Percentiles rank a stretch among this genome's conserved stretches.
Evolutionary conservation across 1,140 invertebrate genomes (phyloP).

Genomic region (Tyrophagus putrescentiae): DNA sequence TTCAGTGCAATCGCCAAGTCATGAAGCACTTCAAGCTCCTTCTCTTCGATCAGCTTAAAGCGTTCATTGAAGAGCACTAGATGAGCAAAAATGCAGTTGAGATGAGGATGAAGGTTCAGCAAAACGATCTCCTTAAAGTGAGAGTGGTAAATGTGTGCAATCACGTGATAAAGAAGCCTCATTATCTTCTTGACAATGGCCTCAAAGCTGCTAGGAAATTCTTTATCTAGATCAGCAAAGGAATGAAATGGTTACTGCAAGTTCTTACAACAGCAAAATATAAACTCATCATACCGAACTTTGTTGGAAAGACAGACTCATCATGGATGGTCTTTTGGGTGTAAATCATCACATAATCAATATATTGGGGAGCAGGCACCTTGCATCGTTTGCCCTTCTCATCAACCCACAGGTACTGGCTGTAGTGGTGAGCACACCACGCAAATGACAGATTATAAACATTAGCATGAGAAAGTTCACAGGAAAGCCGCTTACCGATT

Average conservation of each 20-base stretch:
- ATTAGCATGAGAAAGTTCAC: background rate
- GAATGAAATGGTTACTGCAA: conserved; percentile 24
- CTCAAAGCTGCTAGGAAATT: conserved; percentile 87
- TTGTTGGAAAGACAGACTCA: conserved; percentile 92
- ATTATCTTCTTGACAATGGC: conserved; percentile 87
- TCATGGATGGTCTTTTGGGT: conserved; percentile 93
- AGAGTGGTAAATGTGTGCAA: conserved; percentile 92
- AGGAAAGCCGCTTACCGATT: conserved; percentile 49
- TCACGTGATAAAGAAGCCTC: conserved; percentile 86
- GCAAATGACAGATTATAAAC: background rate
- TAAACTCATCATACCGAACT: conserved; percentile 61
- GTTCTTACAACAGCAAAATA: background rate
- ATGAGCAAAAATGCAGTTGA: conserved; percentile 91
- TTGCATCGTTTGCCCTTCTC: conserved; percentile 95
- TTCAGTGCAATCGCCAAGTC: conserved; percentile 39
- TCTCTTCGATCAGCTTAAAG: conserved; percentile 80
- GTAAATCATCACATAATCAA: conserved; percentile 96
- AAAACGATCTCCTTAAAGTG: conserved; percentile 89
- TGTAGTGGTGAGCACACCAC: conserved; percentile 31
- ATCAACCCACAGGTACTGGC: conserved; percentile 94
- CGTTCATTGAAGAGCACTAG: conserved; percentile 67
- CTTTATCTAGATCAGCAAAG: conserved; percentile 53
- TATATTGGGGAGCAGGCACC: conserved; percentile 89
- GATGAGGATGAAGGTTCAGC: conserved; percentile 77
- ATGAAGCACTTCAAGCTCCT: conserved; percentile 84